Evolutionary conservation across 2,888 invertebrate genomes (phyloP).

Genomic region (Neoitamus cyanurus): DNA sequence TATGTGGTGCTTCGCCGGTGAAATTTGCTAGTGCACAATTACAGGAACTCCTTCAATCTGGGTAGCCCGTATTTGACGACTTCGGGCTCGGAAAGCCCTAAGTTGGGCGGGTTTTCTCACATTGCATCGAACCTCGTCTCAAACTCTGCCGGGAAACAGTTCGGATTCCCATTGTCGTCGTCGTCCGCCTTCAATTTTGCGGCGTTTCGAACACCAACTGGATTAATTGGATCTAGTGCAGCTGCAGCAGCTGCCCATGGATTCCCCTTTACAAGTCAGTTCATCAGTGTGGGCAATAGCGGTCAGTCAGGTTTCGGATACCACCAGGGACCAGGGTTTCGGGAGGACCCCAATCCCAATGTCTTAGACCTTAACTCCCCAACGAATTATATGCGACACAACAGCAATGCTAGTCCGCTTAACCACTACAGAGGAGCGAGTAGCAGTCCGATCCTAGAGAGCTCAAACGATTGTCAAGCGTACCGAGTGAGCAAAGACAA

Average conservation of each 20-base stretch:
- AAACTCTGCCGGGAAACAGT: slow-evolving; percentile 49
- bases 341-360: slow-evolving; percentile 41
- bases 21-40: slow-evolving; percentile 12
- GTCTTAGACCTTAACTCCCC: slow-evolving; percentile 43
- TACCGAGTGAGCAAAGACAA: slow-evolving; percentile 42
- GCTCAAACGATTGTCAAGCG: slow-evolving; percentile 50
- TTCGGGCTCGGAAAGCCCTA: slow-evolving; percentile 64
- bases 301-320: slow-evolving; percentile 51
- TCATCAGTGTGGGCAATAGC: slow-evolving; percentile 52
- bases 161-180: slow-evolving; percentile 59
- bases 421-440: slow-evolving; percentile 52
- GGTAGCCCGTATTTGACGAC: slow-evolving; percentile 66
- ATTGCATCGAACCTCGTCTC: slow-evolving; percentile 46
- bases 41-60: slow-evolving; percentile 60
- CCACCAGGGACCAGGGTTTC: slow-evolving; percentile 40
- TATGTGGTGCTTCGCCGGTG: not conserved
- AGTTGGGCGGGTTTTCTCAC: slow-evolving; percentile 49
- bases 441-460: slow-evolving; percentile 51
- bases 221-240: slow-evolving; percentile 48
- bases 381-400: slow-evolving; percentile 50
- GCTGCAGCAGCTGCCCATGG: slow-evolving; percentile 57
- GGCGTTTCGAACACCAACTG: slow-evolving; percentile 57
- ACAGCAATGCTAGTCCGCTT: slow-evolving; percentile 50
- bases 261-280: slow-evolving; percentile 56
- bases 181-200: slow-evolving; percentile 65